Evolutionary conservation across 2,797 vertebrate species (phyloP).

Genomic region (Pristis pectinata): DNA sequence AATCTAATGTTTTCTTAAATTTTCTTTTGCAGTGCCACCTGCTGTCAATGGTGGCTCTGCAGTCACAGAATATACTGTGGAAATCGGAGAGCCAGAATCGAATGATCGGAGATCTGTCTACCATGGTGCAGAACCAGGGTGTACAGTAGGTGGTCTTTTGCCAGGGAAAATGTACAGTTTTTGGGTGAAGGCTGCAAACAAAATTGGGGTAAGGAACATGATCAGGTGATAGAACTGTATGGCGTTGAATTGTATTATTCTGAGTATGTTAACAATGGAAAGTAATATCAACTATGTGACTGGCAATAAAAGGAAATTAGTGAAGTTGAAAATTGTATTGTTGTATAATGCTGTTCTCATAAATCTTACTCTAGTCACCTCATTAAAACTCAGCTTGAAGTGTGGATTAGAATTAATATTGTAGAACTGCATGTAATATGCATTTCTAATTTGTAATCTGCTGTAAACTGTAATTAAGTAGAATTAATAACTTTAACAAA

Average conservation of each 20-base stretch:
- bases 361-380: not conserved
- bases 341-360: not conserved
- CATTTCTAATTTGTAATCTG: not conserved
- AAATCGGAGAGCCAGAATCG: conserved; percentile 51
- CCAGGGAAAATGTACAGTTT: conserved; percentile 58
- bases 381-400: not conserved
- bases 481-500: not conserved
- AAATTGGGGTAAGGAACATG: conserved; percentile 51
- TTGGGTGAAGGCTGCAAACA: conserved; percentile 60
- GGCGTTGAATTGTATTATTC: not conserved
- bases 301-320: not conserved
- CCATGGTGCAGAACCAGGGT: conserved; percentile 50
- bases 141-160: conserved; percentile 52
- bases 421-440: not conserved
- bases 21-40: conserved; percentile 51
- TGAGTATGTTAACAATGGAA: not conserved
- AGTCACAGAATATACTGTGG: conserved; percentile 52
- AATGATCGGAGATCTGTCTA: conserved; percentile 50
- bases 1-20: not conserved
- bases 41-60: conserved; percentile 53
- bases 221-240: accelerated
- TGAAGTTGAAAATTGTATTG: not conserved
- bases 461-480: not conserved
- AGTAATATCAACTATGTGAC: not conserved
- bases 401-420: not conserved